Evolutionary conservation across 2,113 vertebrate species (phyloP).

Genomic region (Cyprinus carpio): DNA sequence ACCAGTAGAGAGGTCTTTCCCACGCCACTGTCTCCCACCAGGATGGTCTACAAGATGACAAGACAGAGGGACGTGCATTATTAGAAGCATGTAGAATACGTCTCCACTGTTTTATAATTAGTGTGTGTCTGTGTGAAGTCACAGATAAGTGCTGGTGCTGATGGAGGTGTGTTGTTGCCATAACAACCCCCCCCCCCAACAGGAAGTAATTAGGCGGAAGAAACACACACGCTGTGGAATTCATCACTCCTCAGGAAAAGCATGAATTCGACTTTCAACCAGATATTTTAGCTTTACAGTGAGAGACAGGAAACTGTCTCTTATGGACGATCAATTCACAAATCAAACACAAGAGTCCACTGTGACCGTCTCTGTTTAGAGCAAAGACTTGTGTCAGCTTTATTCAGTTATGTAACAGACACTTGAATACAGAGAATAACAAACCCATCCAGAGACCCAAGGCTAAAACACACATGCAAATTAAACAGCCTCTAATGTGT

Average conservation of each 20-base stretch:
- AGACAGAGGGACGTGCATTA: background rate
- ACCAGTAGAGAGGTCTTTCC: constrained; percentile 90
- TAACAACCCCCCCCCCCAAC: constrained; percentile 38
- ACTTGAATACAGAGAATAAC: background rate
- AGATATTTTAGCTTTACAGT: background rate
- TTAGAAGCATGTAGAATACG: background rate
- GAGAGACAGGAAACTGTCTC: background rate
- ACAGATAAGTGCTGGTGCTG: background rate
- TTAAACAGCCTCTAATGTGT: background rate
- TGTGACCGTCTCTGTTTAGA: background rate
- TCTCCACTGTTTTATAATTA: background rate
- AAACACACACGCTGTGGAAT: constrained; percentile 49
- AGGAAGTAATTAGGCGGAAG: constrained; percentile 54
- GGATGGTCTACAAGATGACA: constrained; percentile 79
- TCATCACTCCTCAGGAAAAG: constrained; percentile 2
- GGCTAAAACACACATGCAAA: background rate
- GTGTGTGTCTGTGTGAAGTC: background rate
- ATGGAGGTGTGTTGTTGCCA: constrained; percentile 45
- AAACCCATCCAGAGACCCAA: background rate
- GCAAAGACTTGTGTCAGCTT: background rate
- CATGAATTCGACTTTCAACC: background rate
- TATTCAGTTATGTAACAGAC: background rate
- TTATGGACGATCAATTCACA: no score
- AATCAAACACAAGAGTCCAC: background rate
- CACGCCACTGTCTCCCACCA: constrained; percentile 88